Percentiles rank a stretch among this genome's conserved stretches.
Conservation (phyloP, 2,113 vertebrate species). For the Amblyornis subalaris region DNA sequence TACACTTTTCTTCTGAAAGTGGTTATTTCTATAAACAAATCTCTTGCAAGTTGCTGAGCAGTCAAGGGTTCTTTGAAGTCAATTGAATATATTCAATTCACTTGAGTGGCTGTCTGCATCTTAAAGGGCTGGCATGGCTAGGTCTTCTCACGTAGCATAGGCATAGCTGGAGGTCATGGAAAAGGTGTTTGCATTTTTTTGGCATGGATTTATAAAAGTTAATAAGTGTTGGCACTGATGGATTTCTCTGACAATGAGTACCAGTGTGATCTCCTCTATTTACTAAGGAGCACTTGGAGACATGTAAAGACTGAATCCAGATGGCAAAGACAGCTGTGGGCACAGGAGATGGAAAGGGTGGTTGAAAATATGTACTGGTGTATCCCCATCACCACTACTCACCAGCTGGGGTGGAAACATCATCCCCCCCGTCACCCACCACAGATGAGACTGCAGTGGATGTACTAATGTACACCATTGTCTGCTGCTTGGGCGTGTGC, state of each 20-base stretch:
- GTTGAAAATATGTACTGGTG: neutral
- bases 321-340: neutral
- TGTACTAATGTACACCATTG: neutral
- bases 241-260: neutral
- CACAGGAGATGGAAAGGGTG: neutral
- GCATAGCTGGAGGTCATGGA: neutral
- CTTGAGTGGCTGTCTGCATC: neutral
- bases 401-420: neutral
- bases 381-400: neutral
- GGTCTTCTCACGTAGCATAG: neutral
- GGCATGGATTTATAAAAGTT: neutral
- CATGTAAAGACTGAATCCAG: neutral
- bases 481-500: neutral
- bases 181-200: neutral
- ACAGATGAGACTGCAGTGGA: neutral
- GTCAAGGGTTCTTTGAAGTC: neutral
- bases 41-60: neutral
- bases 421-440: neutral
- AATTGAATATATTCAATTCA: neutral
- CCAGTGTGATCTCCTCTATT: neutral
- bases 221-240: neutral
- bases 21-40: constrained; percentile 17
- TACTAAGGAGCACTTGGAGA: neutral
- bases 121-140: neutral
- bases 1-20: neutral